phyloP scores from a whole-genome alignment of 2,113 vertebrate species.

The Pelecanus crispus region DNA sequence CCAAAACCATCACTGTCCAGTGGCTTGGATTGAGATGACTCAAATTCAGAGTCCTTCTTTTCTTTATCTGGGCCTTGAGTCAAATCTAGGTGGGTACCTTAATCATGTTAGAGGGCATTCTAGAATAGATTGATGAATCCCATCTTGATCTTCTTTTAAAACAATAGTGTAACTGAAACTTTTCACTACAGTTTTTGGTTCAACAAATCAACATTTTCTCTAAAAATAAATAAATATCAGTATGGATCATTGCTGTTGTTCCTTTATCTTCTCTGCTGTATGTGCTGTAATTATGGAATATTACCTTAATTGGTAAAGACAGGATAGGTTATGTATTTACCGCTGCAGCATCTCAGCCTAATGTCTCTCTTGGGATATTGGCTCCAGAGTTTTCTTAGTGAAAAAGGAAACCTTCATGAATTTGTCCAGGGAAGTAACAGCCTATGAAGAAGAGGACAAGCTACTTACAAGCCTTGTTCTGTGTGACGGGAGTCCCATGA shows the following conservation, averaged over 20 bases:
- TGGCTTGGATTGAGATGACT: conserved; percentile 36
- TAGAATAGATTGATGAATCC: not conserved
- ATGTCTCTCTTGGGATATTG: not conserved
- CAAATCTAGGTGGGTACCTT: conserved; percentile 32
- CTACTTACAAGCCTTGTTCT: not conserved
- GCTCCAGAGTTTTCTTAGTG: not conserved
- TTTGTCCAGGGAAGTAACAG: not conserved
- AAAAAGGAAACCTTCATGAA: not conserved
- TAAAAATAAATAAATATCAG: not conserved
- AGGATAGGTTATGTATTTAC: not conserved
- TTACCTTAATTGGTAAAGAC: not conserved
- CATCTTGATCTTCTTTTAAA: not conserved
- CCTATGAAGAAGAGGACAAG: not conserved
- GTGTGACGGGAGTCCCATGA: not conserved
- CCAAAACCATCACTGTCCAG: conserved; percentile 21
- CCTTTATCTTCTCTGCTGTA: not conserved
- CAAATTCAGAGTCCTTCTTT: not conserved
- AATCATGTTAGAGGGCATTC: not conserved
- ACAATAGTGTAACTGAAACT: not conserved
- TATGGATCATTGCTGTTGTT: not conserved
- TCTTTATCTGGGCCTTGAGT: conserved; percentile 9
- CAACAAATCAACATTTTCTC: not conserved
- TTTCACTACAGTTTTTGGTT: not conserved
- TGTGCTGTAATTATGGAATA: not conserved
- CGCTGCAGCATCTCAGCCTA: not conserved